Evolutionary conservation across 2,888 invertebrate species (phyloP).

Genomic region (Leptopilina drosophilae): DNA sequence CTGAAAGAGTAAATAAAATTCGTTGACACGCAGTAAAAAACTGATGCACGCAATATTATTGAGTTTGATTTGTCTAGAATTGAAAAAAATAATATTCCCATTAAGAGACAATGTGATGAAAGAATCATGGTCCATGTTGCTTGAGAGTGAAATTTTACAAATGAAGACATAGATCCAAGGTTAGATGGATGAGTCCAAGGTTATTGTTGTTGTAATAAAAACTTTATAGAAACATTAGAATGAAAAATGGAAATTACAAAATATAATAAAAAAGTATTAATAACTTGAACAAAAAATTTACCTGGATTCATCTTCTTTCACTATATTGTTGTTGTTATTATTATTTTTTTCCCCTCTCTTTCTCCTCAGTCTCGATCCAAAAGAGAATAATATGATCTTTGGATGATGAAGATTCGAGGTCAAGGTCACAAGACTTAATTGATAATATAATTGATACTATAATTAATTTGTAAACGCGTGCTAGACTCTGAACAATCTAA

Average conservation of each 20-base stretch:
- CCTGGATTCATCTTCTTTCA: neutral
- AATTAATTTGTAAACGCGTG: slow-evolving; percentile 10
- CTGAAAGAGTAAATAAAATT: too few species aligned
- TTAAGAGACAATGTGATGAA: neutral
- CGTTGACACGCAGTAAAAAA: too few species aligned
- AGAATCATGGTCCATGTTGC: neutral
- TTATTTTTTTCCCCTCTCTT: neutral
- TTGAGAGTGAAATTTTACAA: neutral
- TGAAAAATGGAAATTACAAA: neutral
- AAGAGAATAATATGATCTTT: neutral
- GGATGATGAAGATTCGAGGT: neutral
- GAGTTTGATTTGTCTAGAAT: too few species aligned
- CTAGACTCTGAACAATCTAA: slow-evolving; percentile 20
- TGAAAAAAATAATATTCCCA: too few species aligned
- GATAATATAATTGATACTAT: slow-evolving; percentile 13
- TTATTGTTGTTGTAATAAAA: neutral
- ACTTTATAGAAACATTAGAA: neutral
- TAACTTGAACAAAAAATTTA: neutral
- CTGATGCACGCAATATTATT: too few species aligned
- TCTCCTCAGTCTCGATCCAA: neutral
- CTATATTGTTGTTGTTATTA: too few species aligned
- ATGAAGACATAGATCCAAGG: neutral
- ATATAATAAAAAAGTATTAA: neutral
- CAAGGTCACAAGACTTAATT: neutral
- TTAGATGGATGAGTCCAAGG: neutral